Evolutionary conservation across 2,797 vertebrate species (phyloP), one percentile per base, ranked within the genome.

Genomic region (Falco cherrug): DNA sequence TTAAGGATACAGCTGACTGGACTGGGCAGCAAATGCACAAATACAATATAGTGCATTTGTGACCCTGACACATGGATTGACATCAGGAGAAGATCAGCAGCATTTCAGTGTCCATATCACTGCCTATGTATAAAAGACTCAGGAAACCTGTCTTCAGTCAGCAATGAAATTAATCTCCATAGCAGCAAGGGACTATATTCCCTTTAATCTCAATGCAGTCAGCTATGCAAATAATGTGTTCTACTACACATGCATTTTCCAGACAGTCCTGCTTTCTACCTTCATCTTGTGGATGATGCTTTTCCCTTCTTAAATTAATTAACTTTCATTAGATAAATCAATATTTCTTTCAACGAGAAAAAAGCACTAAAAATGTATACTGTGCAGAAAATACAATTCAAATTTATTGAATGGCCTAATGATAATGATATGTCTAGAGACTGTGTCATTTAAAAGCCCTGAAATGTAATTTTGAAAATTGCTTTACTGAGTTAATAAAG

Each of bases 391-490:
- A 90, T 39, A 74, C 18, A 87, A 63, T 47, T 81, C 31, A 85
- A 87, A 71, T 33, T 10, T 85, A 79, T 28, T 77, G 65, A 93
- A 81, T 25, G 43, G 37, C 59, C 33, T 47, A 67, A 93, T 90
- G 65, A 89, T 53, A 45, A 48, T 31, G 60, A 50, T 64, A 43
- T 17, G n/a, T 51, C 56, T 89, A 88, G 73, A 84, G 56, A 85
- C 15, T 57, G 19, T 14, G 60, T 45, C 45, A 80, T 94, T 93
- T 95, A 69, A 89, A 94, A 87, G 59, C n/a, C 51, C 31, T 81
- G 45, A 87, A 89, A 95, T 63, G 43, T 74, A 79, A 91, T 93
- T 92, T 73, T 84, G 85, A 76, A 90, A 89, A 94, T 70, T 79
- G 37, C 59, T 94, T 96, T 84, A 70, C 41, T 2, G 8, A 86